phyloP scores from a whole-genome alignment of 53 echinoderm and acorn worm genomes.

The Crossaster papposus region DNA sequence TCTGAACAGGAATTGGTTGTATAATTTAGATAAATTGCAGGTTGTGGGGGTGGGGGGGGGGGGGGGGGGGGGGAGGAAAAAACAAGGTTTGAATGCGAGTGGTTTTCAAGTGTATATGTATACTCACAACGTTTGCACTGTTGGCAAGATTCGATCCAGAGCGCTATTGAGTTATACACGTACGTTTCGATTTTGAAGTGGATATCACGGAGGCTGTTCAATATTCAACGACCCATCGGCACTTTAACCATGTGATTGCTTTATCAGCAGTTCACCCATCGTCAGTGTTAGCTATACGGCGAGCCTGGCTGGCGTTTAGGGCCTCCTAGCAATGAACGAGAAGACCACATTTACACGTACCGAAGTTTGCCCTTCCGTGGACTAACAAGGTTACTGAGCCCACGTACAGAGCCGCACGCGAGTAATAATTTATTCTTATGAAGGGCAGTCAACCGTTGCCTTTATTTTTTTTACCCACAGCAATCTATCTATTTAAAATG shows the following conservation, averaged over 20 bases:
- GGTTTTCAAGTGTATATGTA: background rate
- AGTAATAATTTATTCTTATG: background rate
- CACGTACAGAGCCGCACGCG: background rate
- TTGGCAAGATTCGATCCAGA: background rate
- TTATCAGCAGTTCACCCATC: background rate
- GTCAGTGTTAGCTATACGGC: background rate
- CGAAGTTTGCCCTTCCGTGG: background rate
- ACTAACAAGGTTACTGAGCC: conserved; percentile 4
- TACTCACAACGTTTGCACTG: background rate
- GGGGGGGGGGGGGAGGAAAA: no score
- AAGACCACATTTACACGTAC: background rate
- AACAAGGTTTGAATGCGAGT: no score
- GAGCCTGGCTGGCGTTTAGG: background rate
- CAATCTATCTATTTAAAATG: background rate
- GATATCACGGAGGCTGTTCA: background rate
- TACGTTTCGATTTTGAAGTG: background rate
- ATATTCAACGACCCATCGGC: background rate
- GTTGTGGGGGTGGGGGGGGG: no score
- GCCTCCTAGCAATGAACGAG: background rate
- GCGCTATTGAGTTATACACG: conserved; percentile 5
- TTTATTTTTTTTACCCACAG: background rate
- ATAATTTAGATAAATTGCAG: no score
- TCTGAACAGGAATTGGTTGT: no score
- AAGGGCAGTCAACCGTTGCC: background rate
- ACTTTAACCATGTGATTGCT: background rate